phyloP scores from a whole-genome alignment of 2,797 vertebrate genomes.

The Choloepus didactylus region DNA sequence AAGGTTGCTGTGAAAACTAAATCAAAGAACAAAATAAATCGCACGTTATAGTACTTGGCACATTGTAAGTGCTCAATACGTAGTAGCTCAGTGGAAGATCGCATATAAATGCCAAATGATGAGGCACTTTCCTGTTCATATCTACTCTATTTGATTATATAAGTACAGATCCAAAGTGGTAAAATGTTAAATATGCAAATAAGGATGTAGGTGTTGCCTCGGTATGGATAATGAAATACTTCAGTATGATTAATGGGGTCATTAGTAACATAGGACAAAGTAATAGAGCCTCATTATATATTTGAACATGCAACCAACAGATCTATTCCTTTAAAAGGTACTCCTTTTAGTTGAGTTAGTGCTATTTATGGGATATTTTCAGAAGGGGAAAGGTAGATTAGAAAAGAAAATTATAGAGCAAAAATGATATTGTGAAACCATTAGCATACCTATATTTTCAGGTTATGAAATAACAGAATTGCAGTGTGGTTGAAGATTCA shows the following conservation, averaged over 20 bases:
- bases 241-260: constrained; percentile 15
- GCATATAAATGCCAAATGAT: constrained; percentile 44
- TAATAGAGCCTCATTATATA: constrained; percentile 22
- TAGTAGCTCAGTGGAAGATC: neutral
- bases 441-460: neutral
- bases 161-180: neutral
- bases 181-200: constrained; percentile 59
- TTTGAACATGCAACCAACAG: neutral
- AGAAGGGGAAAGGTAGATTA: constrained; percentile 42
- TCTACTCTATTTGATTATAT: neutral
- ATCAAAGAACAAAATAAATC: constrained; percentile 21
- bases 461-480: neutral
- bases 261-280: neutral
- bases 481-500: neutral
- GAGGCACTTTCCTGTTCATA: neutral
- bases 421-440: constrained; percentile 24
- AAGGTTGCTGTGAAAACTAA: neutral
- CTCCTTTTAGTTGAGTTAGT: constrained; percentile 6
- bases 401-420: constrained; percentile 55
- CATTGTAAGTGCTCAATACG: neutral
- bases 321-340: neutral
- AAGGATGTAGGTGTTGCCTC: neutral
- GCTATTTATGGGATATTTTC: constrained; percentile 30
- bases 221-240: neutral
- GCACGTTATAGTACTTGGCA: neutral